Base-by-base conservation (phyloP, 2,888 invertebrate species). In the Mayetiola destructor region DNA sequence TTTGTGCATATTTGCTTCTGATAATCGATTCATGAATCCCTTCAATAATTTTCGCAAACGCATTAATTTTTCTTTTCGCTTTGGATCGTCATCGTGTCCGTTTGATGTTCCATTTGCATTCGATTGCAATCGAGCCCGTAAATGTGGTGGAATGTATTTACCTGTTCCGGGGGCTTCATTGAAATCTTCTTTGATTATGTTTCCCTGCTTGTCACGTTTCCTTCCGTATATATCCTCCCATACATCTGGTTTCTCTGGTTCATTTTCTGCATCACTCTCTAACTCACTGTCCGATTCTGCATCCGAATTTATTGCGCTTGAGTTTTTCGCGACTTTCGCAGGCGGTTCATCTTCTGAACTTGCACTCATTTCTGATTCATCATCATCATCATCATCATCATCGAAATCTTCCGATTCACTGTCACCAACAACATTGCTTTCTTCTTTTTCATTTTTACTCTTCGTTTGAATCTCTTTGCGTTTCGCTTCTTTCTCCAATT, bases 191-290 rank as follows among this genome's bases (percentile, higher is more conserved):
- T 76, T 73, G 48, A 93, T 73, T 61, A 94, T 68, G 67, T 86
- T 83, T 2, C 95, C 95, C 63, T 85, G 77, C 64, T 81, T 81
- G 66, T 87, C 85, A 62, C 90, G 77, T 63, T 84, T 78, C 59
- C 94, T 77, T 0, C 95, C 95, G 72, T 96, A 95, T 67, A 96
- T 95, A 74, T 96, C 95, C 75, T 95, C 91, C 84, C 85, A 86
- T 9, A 69, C 37, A 56, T 59, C 55, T 58, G 57, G 48, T 56
- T 48, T 48, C 21, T 56, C 52, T 57, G 30, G 37, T 59, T 56
- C 39, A 16, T 5, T 23, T 27, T 55, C 57, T 4, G 52, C 20
- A 16, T 35, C 37, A 14, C 23, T 21, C 18, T 32, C 9, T 10
- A 16, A 1, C 6, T 42, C 14, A 37, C 27, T 56, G 20, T 57